Percentiles rank a stretch among this genome's conserved stretches.
These are phyloP conservation scores for Malurus alboscapulatus DNA, from an alignment of 2,113 vertebrate genomes.

Conservation along the genomic window DNA sequence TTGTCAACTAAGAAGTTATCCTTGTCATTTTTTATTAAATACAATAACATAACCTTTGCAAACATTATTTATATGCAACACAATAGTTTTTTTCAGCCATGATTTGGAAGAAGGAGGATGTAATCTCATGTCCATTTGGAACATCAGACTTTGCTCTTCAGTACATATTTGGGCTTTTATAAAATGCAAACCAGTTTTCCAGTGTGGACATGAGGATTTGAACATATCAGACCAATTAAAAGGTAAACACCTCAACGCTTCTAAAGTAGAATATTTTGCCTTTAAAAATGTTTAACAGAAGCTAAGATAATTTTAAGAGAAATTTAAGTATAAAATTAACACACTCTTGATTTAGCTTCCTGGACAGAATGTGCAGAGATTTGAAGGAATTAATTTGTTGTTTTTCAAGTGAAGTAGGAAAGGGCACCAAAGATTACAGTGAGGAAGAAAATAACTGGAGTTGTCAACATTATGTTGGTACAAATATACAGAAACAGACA, in stretches of 20 bases:
- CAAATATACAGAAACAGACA: background rate
- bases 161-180: background rate
- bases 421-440: background rate
- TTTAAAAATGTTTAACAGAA: background rate
- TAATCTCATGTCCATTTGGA: background rate
- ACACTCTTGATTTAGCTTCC: background rate
- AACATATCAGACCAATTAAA: background rate
- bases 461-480: background rate
- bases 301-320: background rate
- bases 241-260: background rate
- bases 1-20: background rate
- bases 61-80: background rate
- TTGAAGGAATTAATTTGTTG: background rate
- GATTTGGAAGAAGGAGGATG: background rate
- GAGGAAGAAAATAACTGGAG: background rate
- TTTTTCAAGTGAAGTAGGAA: background rate
- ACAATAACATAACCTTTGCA: background rate
- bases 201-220: background rate
- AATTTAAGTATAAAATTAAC: background rate
- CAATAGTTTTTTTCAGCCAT: accelerated
- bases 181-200: background rate
- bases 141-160: background rate
- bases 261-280: background rate
- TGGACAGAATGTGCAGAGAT: background rate
- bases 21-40: background rate